Percentiles rank a stretch among this genome's conserved stretches.
Evolutionary conservation across 2,888 invertebrate species (phyloP).

Genomic region (Nycteola revayana): DNA sequence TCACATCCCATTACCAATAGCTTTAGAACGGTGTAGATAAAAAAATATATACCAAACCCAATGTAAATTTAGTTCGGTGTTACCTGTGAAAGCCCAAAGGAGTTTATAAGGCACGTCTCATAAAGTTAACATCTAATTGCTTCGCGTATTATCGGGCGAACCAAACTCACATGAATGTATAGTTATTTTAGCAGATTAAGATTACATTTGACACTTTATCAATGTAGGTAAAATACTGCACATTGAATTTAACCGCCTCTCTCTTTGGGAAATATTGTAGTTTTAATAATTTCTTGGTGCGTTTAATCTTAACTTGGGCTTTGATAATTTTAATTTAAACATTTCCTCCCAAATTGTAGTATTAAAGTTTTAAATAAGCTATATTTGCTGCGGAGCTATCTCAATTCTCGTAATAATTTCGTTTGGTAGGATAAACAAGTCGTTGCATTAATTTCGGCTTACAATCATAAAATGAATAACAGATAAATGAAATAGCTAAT

Average conservation of each 20-base stretch:
- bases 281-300: conserved; percentile 21
- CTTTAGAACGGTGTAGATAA: conserved; percentile 22
- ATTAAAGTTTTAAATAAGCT: conserved; percentile 43
- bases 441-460: too few relatives aligned
- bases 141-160: conserved; percentile 60
- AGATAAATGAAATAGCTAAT: too few relatives aligned
- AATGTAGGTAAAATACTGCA: conserved; percentile 45
- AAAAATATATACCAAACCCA: conserved; percentile 33
- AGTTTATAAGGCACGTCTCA: conserved; percentile 64
- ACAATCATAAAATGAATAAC: too few relatives aligned
- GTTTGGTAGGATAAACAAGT: too few relatives aligned
- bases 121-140: conserved; percentile 76
- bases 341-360: conserved; percentile 42
- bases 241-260: conserved; percentile 35
- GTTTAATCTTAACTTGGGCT: too few relatives aligned
- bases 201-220: conserved; percentile 65
- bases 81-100: conserved; percentile 55
- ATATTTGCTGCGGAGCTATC: too few relatives aligned
- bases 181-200: conserved; percentile 58
- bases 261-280: conserved; percentile 28
- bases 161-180: conserved; percentile 57
- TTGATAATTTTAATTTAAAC: conserved; percentile 42
- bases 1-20: too few relatives aligned
- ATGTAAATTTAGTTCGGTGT: conserved; percentile 44
- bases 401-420: too few relatives aligned